Base-by-base conservation (phyloP, 2,888 invertebrate genomes). In the Sialis fuliginosa region DNA sequence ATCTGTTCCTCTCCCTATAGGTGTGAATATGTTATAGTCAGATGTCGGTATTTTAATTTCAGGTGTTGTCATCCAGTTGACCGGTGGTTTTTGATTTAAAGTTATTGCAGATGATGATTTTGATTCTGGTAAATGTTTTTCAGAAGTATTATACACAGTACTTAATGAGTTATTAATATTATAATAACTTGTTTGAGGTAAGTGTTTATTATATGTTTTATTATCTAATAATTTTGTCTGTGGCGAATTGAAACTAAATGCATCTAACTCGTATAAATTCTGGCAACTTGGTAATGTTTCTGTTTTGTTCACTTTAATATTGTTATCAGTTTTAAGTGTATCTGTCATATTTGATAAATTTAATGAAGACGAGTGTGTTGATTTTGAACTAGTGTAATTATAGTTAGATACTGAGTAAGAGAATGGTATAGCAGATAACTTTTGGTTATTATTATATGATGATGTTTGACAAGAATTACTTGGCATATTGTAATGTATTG, bases 51-150 rank as follows among this genome's bases (percentile, higher is more conserved):
- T 49, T 40, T 46, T 55, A 22, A 66, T 60, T 52, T 71, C 72
- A 1, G 73, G 72, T 1, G 73, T 66, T 54, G 75, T 74, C 75
- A 76, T 76, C 75, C 75, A 75, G 54, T 76, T 76, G 1, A 75
- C 71, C 0, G 73, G 70, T 5, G 69, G 64, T 51, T 69, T 65
- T 10, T 62, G 60, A 22, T 22, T 22, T 2, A 22, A 22, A 22
- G 22, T 22, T 22, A 22, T 22, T 22, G 22, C 22, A 22, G 22
- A 2, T 22, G 22, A 22, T 22, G 22, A 22, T 22, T 22, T 22
- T 22, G 22, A 22, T 22, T 22, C 22, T 22, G 22, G 22, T 22
- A 22, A 22, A 22, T 22, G 22, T 22, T 22, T 22, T 22, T 22
- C 22, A 22, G 22, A 4, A 22, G 22, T 22, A 22, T 22, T 22